Evolutionary conservation across 1,140 invertebrate genomes (phyloP), one percentile per base, ranked within the genome.

Genomic region (Amphibalanus amphitrite): DNA sequence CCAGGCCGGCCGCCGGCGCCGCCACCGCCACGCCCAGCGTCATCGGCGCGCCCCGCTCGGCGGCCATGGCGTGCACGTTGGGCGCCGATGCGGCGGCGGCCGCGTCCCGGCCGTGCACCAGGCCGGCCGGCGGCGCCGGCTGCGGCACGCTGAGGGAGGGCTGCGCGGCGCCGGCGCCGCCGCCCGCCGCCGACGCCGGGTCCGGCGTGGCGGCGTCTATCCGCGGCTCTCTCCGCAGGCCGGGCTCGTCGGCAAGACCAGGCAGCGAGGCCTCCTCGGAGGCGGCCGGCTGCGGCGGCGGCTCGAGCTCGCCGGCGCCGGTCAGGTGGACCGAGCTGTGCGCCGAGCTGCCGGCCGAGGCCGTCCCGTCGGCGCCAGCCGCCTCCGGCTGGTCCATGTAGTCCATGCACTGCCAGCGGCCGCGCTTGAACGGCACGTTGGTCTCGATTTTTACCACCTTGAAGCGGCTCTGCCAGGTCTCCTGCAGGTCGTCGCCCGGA

Each of bases 401-500:
- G 81, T 97, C 94, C 87, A 94, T 92, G 82, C 93, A 97, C 76
- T 89, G 89, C 95, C 95, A 97, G 77, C 94, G 83, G 29, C 95
- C 95, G 64, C 94, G 85, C 75, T 90, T 89, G 77, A 96, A 95
- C 4, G 94, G 94, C 80, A 97, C 93, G 28, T 91, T 91, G 78
- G 90, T 95, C 80, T 94, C 92, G 73, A 97, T 93, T 84, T 97
- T 97, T 29, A 97, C 93, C 75, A 97, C 93, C 84, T 95, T 94
- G 80, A 97, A 97, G 73, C 93, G 75, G 73, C 79, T 78, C 69
- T 79, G 77, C 78, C 78, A 79, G 64, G 38, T 38, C 38, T 38
- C 38, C 38, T 38, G 38, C 38, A 38, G 38, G 38, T 38, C 38
- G 38, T 38, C 38, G 38, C 38, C 38, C 6, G 38, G 38, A 17